Evolutionary conservation across 2,797 vertebrate genomes (phyloP).

Genomic region (Tarsius wallacei): DNA sequence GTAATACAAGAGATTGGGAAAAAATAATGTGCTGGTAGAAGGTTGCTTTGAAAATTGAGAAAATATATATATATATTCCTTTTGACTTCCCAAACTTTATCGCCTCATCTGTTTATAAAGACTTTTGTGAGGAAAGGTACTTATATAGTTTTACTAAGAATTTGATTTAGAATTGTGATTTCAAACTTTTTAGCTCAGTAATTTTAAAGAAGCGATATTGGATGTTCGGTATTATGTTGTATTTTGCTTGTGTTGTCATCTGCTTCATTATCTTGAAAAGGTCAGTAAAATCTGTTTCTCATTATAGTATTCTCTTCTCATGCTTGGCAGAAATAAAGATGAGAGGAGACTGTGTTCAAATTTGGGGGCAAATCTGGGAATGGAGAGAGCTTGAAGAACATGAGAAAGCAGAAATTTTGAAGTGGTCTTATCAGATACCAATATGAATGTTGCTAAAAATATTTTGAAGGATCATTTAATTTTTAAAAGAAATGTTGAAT

Average conservation of each 20-base stretch:
- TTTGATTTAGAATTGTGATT: background rate
- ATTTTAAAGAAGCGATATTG: background rate
- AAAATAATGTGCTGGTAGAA: background rate
- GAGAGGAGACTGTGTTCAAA: background rate
- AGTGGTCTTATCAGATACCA: background rate
- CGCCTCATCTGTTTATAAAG: background rate
- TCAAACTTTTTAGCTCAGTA: too few relatives aligned
- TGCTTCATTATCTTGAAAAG: background rate
- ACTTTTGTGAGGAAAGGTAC: background rate
- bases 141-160: background rate
- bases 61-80: background rate
- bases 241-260: background rate
- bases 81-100: background rate
- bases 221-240: background rate
- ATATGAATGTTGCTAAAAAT: background rate
- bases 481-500: background rate
- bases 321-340: background rate
- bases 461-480: background rate
- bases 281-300: background rate
- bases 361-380: background rate
- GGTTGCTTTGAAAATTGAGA: background rate
- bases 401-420: background rate
- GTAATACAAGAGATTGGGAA: background rate
- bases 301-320: background rate
- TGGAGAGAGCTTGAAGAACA: background rate